Evolutionary conservation across 2,888 invertebrate species (phyloP), one percentile per base, ranked within the genome.

Genomic region (Ophonus ardosiacus): DNA sequence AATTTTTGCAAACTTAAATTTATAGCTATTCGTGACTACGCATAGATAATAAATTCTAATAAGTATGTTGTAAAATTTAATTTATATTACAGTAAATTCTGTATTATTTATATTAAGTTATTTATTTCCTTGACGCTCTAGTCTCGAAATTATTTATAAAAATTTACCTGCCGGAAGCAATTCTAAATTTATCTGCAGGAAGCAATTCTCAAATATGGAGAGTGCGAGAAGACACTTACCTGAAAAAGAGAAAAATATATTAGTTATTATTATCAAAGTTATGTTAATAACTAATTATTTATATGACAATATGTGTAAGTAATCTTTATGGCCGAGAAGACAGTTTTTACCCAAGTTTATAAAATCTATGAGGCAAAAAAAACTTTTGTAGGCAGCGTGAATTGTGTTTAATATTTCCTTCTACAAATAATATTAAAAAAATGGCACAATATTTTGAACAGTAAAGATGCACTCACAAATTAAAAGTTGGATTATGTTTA

Each of bases 51-150:
- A 31, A 38, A 68, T 38, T 38, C 31, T 68, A 68, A 68, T 68
- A 68, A 68, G 13, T 38, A 21, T 63, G 63, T 63, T 63, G 63
- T 63, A 59, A 4, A 63, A 63, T 63, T 15, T 68, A 68, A 68
- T 68, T 68, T 68, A 68, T 68, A 38, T 68, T 63, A 24, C 24
- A 63, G 63, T 63, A 63, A 63, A 63, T 63, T 24, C 21, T 13
- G 63, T 18, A 63, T 63, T 63, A 63, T 63, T 31, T 63, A 63
- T 63, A 63, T 24, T 63, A 59, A 59, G 59, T 18, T 8, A 59
- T 59, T 59, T n/a, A 59, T 59, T 17, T 59, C 18, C 63, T 7
- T 0, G 5, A 31, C 4, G 31, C 31, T 6, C 5, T 6, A 31
- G 5, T 31, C 31, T 31, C 3, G 13, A 59, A 59, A 59, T 59